phyloP scores from a whole-genome alignment of 2,113 vertebrate genomes.

The Phasianus colchicus region DNA sequence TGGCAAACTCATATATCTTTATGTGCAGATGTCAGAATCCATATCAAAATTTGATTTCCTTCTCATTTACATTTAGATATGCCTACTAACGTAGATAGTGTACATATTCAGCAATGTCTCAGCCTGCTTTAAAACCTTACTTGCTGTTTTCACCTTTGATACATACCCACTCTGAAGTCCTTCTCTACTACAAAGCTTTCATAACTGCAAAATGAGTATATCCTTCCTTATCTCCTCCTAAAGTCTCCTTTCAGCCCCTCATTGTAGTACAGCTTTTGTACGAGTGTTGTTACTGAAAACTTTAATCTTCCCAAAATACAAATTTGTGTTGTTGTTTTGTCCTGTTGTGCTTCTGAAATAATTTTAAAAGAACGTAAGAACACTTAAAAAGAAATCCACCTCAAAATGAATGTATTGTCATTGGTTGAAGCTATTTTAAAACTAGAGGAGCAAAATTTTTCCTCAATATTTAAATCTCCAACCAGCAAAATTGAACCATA shows the following conservation, averaged over 20 bases:
- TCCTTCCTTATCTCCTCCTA: background rate
- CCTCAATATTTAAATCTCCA: background rate
- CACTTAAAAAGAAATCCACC: background rate
- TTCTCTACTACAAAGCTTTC: background rate
- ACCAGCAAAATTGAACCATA: background rate
- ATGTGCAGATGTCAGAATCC: background rate
- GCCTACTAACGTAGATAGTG: background rate
- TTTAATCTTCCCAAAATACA: background rate
- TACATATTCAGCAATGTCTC: background rate
- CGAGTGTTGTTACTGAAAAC: background rate
- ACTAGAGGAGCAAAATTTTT: background rate
- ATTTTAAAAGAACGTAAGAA: background rate
- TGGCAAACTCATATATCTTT: background rate
- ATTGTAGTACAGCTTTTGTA: background rate
- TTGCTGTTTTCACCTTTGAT: background rate
- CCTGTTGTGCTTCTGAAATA: background rate
- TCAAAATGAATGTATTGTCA: background rate
- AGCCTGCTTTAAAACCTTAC: background rate
- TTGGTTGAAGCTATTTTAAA: background rate
- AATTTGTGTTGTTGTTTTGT: background rate
- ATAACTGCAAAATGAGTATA: background rate
- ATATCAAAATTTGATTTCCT: background rate
- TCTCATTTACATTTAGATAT: slow-evolving; percentile 2
- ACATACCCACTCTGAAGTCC: background rate
- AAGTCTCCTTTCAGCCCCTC: background rate